Percentiles rank a stretch among this genome's conserved stretches.
Evolutionary conservation across 2,113 vertebrate genomes (phyloP).

Genomic region (Argyrosomus japonicus): DNA sequence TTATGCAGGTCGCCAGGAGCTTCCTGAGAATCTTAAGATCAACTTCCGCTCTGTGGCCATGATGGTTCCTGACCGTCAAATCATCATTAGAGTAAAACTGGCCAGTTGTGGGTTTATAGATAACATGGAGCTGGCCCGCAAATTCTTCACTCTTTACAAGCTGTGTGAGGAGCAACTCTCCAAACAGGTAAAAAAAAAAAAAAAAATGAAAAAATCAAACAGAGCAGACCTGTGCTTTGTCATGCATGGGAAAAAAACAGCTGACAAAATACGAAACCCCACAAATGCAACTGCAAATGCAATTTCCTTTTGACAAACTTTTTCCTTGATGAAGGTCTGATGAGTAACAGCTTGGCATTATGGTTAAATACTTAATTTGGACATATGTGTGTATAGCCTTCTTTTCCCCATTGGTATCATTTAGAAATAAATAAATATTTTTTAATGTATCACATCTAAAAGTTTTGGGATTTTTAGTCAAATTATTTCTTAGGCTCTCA

Average conservation of each 20-base stretch:
- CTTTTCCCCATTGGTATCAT: neutral
- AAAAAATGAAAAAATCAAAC: neutral
- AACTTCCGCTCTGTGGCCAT: conserved; percentile 97
- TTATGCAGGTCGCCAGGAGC: conserved; percentile 96
- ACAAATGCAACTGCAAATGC: neutral
- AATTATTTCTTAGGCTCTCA: neutral
- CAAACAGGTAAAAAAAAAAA: conserved; percentile 88
- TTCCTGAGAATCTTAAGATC: conserved; percentile 98
- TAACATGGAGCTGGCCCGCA: conserved; percentile 92
- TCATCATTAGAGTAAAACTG: conserved; percentile 96
- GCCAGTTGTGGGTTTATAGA: conserved; percentile 96
- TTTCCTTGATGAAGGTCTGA: neutral
- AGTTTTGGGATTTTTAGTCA: neutral
- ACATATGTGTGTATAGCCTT: neutral
- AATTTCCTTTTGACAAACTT: neutral
- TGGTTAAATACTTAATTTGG: neutral
- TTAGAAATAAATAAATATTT: too few relatives aligned
- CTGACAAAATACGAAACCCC: neutral
- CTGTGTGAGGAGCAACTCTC: conserved; percentile 97
- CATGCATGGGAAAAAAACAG: neutral
- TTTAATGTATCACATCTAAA: neutral
- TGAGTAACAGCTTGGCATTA: neutral
- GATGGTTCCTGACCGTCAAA: conserved; percentile 98
- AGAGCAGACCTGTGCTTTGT: neutral
- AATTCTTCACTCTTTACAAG: conserved; percentile 96